Percentiles rank a stretch among this genome's conserved stretches.
These are phyloP conservation scores for Lithobates sylvaticus DNA, from an alignment of 2,797 vertebrate species.

Conservation along the genomic window DNA sequence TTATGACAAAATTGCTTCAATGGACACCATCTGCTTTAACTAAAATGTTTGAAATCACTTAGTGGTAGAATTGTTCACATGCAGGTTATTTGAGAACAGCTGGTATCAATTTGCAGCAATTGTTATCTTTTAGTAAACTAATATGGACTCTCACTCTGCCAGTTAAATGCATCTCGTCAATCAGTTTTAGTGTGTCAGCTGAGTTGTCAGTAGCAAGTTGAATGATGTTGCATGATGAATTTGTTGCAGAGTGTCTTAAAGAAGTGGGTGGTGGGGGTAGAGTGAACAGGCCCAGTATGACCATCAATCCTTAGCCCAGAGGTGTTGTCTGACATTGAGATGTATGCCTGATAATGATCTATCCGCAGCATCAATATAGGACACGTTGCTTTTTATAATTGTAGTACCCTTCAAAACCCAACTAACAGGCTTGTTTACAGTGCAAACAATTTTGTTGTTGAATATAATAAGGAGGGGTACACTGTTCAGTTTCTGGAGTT, in stretches of 20 bases:
- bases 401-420: no score
- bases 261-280: not conserved
- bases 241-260: not conserved
- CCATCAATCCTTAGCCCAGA: not conserved
- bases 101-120: slow-evolving; percentile 67
- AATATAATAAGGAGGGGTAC: no score
- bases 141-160: slow-evolving; percentile 1
- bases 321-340: not conserved
- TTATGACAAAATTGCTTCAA: slow-evolving; percentile 70
- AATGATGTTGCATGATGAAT: not conserved
- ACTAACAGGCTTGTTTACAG: no score
- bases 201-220: not conserved
- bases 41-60: slow-evolving; percentile 64
- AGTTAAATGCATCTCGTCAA: not conserved
- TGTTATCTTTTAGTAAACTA: slow-evolving; percentile 27
- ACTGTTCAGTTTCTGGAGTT: no score
- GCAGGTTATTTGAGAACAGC: slow-evolving; percentile 65
- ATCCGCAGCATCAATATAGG: not conserved
- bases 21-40: slow-evolving; percentile 74
- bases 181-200: not conserved
- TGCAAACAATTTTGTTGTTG: no score
- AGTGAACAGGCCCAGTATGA: not conserved
- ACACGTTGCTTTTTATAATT: not conserved
- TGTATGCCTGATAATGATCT: not conserved
- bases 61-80: slow-evolving; percentile 61